Base-by-base conservation (phyloP, 2,113 vertebrate genomes). In the Cyprinodon variegatus region DNA sequence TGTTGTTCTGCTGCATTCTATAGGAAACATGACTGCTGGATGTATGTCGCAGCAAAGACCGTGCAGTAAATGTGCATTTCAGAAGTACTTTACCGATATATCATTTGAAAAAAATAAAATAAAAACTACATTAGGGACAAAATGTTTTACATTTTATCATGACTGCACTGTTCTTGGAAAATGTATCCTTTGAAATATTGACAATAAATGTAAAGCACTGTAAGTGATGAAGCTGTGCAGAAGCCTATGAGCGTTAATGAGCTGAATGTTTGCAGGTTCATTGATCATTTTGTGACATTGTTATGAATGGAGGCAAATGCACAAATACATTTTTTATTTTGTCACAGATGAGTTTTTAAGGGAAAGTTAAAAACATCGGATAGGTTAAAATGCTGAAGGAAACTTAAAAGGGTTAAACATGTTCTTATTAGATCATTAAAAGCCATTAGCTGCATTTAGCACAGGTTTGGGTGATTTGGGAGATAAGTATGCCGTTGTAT, bases 1-100 rank as follows among this genome's bases (percentile, higher is more conserved):
- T 86, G 90, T 90, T 88, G 84, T 75, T 29, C 20, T 60, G 76
- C 70, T 87, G 81, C 90, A 91, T 83, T 87, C 85, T 82, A 80
- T 78, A 78, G 17, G 8, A 80, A 61, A 71, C 81, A 72, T 68
- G 72, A 76, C 79, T 41, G 43, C n/a, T 41, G 68, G 46, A 79
- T 65, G 45, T 65, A 36, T 53, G 66, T 50, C 36, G 61, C 36
- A 65, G 29, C 1, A 15, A 43, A 69, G 68, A 79, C 62, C 45
- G 3, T 12, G 43, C 71, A 72, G 83, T 84, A 65, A 85, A 76
- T 84, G 72, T 10, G 48, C 68, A 65, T 82, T 37, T 69, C 81
- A 83, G 74, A 75, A 20, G 50, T 57, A 57, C 7, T 57, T 57
- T 20, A 57, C 50, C 1, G 50, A 53, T 15, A n/a, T 65, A 38